A percentile compares a stretch with the other conserved stretches of the same genome.
Evolutionary conservation across 2,797 vertebrate genomes (phyloP).

Genomic region (Limnodromus scolopaceus): DNA sequence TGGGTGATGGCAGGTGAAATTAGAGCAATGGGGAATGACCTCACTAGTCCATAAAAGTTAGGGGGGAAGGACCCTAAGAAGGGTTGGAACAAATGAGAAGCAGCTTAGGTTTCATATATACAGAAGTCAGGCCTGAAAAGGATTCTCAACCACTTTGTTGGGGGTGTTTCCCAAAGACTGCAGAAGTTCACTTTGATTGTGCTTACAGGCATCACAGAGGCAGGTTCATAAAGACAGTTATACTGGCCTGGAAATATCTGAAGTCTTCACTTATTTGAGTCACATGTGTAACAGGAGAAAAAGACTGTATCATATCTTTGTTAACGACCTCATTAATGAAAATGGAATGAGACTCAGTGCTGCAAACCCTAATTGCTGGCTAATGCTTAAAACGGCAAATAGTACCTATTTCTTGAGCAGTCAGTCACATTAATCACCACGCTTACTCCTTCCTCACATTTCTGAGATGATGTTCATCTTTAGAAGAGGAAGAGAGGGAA

Average conservation of each 20-base stretch:
- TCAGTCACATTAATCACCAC: not conserved
- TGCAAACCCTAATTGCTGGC: conserved; percentile 30
- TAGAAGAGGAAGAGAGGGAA: not conserved
- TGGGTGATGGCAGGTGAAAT: not conserved
- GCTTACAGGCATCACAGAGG: not conserved
- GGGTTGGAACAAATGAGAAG: not conserved
- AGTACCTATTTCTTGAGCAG: conserved; percentile 5
- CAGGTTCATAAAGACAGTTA: not conserved
- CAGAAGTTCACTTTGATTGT: not conserved
- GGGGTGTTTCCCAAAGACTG: not conserved
- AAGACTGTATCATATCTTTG: not conserved
- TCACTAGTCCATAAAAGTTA: not conserved
- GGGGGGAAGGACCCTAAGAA: not conserved
- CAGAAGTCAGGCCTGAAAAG: not conserved
- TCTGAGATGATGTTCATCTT: not conserved
- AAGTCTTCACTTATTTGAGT: not conserved
- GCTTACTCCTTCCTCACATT: not conserved
- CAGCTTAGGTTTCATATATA: not conserved
- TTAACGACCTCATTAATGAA: not conserved
- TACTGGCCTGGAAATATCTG: not conserved
- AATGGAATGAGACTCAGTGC: not conserved
- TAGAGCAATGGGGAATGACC: not conserved
- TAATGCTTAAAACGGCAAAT: not conserved
- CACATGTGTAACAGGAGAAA: not conserved
- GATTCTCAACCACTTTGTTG: not conserved